Evolutionary conservation across 64 coral and sea anemone genomes (phyloP).

Genomic region (Anthopleura sola): DNA sequence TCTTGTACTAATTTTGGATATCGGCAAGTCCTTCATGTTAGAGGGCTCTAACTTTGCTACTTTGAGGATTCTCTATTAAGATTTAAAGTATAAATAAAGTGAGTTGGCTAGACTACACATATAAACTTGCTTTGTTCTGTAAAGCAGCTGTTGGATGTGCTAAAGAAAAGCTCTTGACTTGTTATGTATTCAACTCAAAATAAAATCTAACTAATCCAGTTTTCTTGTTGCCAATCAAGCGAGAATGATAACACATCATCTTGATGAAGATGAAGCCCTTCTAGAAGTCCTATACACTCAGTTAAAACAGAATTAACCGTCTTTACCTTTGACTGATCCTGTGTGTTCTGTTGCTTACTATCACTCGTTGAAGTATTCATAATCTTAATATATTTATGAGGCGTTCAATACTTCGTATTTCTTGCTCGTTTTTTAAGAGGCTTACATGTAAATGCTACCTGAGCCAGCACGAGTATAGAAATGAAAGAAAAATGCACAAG

Average conservation of each 20-base stretch:
- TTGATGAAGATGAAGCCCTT: neutral
- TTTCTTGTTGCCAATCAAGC: neutral
- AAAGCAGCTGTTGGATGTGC: neutral
- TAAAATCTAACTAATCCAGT: neutral
- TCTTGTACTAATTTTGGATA: neutral
- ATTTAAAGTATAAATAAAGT: neutral
- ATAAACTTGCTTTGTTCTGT: neutral
- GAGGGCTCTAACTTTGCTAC: neutral
- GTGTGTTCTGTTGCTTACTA: neutral
- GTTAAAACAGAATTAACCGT: neutral
- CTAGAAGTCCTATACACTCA: neutral
- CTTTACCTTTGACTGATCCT: neutral
- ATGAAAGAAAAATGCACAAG: neutral
- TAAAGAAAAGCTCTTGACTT: neutral
- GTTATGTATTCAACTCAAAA: neutral
- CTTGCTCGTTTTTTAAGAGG: neutral
- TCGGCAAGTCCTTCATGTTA: neutral
- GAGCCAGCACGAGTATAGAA: neutral
- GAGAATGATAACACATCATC: neutral
- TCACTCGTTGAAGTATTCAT: neutral
- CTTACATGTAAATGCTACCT: neutral
- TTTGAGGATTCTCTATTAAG: neutral
- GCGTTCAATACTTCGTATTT: neutral
- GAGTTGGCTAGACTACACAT: neutral
- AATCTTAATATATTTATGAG: conserved; percentile 4